A percentile compares a stretch with the other conserved stretches of the same genome.
phyloP scores from a whole-genome alignment of 2,113 vertebrate species.

The Vulpes ferrilata region DNA sequence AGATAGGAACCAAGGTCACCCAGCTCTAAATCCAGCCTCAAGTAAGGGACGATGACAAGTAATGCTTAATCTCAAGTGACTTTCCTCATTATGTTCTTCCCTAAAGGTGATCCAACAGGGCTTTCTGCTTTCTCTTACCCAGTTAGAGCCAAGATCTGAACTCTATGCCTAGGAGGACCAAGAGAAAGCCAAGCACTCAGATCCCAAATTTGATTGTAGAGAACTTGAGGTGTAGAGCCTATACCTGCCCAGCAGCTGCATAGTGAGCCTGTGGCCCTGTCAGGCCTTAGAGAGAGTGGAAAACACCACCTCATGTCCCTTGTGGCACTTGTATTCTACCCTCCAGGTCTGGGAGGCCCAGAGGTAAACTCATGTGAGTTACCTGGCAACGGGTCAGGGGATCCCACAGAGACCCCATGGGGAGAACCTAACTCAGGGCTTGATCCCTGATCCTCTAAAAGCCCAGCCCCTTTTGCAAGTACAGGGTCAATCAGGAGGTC shows the following conservation, averaged over 20 bases:
- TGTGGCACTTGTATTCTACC: constrained; percentile 14
- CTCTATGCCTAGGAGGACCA: background rate
- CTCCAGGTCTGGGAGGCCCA: constrained; percentile 57
- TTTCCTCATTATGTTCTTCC: background rate
- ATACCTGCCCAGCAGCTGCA: background rate
- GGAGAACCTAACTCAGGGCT: background rate
- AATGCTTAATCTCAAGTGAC: background rate
- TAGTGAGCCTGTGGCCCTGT: background rate
- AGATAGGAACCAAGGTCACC: background rate
- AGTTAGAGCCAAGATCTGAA: background rate
- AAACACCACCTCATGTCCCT: constrained; percentile 64
- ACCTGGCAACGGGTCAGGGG: constrained; percentile 54
- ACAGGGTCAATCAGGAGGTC: background rate
- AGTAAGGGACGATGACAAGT: constrained; percentile 17
- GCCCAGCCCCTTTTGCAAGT: background rate
- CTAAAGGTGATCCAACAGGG: background rate
- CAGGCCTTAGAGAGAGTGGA: constrained; percentile 26
- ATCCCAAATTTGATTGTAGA: background rate
- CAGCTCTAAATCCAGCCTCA: constrained; percentile 48
- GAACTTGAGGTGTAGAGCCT: background rate
- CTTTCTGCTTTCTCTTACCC: background rate
- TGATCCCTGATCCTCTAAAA: background rate
- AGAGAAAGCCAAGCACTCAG: background rate
- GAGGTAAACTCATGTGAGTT: constrained; percentile 60
- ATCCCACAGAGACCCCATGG: background rate